These are phyloP conservation scores for Rotaria sp. DNA, from an alignment of 2,888 invertebrate species.

Conservation along the genomic window DNA sequence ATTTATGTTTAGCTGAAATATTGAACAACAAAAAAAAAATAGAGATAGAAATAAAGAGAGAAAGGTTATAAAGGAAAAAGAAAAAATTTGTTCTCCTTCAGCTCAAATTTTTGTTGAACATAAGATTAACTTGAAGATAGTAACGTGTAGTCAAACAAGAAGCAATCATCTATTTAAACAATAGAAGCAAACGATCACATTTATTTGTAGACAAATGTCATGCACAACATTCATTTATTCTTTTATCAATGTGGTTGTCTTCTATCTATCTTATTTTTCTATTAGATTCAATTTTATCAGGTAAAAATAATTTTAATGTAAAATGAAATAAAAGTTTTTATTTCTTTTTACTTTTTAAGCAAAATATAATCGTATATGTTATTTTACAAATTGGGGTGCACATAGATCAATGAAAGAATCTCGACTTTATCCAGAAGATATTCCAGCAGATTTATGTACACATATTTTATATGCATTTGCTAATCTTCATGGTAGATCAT, in stretches of 20 bases:
- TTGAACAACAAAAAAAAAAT: neutral
- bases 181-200: neutral
- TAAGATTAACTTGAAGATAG: neutral
- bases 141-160: neutral
- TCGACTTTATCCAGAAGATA: conserved; percentile 36
- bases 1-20: neutral
- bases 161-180: neutral
- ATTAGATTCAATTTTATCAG: neutral
- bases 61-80: no score
- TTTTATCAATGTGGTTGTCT: conserved; percentile 64
- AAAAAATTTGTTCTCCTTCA: neutral
- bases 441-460: conserved; percentile 39
- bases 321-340: no score
- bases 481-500: conserved; percentile 24
- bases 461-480: conserved; percentile 41
- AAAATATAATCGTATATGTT: conserved; percentile 22
- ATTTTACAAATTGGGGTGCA: conserved; percentile 40
- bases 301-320: neutral
- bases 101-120: neutral
- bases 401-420: conserved; percentile 38
- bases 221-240: conserved; percentile 64
- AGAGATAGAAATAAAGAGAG: neutral
- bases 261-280: conserved; percentile 56
- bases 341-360: neutral
- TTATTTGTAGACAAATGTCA: neutral